phyloP scores from a whole-genome alignment of 2,113 vertebrate species.

The Onychorhynchus coronatus region DNA sequence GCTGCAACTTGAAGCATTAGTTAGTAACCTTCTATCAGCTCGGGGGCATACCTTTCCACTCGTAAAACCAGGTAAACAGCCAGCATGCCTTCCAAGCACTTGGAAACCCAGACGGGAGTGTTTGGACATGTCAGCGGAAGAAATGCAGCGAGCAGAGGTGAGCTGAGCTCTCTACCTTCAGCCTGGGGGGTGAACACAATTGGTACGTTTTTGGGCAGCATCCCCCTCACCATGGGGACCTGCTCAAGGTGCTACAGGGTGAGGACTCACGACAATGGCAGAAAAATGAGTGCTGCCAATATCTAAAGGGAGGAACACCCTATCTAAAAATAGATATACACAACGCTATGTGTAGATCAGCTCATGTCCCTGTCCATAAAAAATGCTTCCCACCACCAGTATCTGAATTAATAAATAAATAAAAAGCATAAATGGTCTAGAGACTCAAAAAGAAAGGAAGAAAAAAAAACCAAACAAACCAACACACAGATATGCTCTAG shows the following conservation, averaged over 20 bases:
- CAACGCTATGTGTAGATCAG: not conserved
- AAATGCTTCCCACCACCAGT: not conserved
- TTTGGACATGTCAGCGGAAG: not conserved
- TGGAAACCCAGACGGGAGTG: not conserved
- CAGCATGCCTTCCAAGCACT: conserved; percentile 1
- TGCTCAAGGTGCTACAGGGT: not conserved
- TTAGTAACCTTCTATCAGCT: conserved; percentile 3
- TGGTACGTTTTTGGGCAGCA: not conserved
- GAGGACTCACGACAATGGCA: not conserved
- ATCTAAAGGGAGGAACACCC: not conserved
- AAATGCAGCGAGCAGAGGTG: fast-evolving
- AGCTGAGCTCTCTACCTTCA: not conserved
- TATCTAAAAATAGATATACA: not conserved
- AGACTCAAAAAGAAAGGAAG: not conserved
- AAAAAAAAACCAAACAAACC: not conserved
- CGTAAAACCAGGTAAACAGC: conserved; percentile 19
- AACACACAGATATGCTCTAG: not conserved
- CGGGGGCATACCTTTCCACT: conserved; percentile 45
- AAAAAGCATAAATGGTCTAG: not conserved
- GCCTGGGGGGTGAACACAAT: fast-evolving
- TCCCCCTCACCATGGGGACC: fast-evolving
- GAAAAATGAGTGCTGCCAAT: not conserved
- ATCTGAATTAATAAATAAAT: not conserved
- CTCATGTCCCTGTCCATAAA: fast-evolving
- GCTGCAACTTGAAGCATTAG: conserved; percentile 18